Base-by-base conservation (phyloP, 2,113 vertebrate genomes). In the Oreotragus oreotragus region DNA sequence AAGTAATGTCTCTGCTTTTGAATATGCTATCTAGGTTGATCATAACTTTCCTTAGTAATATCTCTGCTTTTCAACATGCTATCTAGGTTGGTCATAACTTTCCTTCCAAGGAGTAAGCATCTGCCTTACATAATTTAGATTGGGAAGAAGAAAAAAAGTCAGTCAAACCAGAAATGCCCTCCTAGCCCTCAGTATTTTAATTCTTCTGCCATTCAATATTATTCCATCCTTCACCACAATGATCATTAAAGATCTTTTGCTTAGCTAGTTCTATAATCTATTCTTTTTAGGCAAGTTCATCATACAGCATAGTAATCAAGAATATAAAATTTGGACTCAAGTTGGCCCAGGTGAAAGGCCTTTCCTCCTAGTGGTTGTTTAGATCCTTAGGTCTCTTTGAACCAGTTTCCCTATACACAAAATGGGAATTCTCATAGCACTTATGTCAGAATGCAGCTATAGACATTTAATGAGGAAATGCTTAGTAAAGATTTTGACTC, bases 371-470 rank as follows among this genome's bases (percentile, higher is more conserved):
- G 27, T 70, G 30, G 14, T 10, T 43, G 21, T 21, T 3, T n/a
- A 21, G 39, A 88, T 49, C 1, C 1, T 25, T 2, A n/a, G 27
- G 16, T 16, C 16, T 81, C n/a, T 51, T 80, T 51, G 15, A 87
- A 11, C 27, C 80, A 91, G 9, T 70, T 93, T 89, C 36, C 30
- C 60, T 55, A 16, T 28, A 70, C 12, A 16, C 21, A 84, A 91
- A 88, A 66, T 62, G 33, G 57, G 33, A 57, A 86, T 23, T 21
- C 9, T 25, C 17, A 30, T 9, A 84, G 8, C 27, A 83, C 14
- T 16, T 2, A 3, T 19, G 1, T 30, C 17, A 93, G 6, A 93
- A 7, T 21, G 21, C 1, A 0, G 3, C 12, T 27, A 7, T 25
- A 47, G 36, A 47, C 1, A 76, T 6, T 49, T 92, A 80, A 28